Evolutionary conservation across 2,113 vertebrate genomes (phyloP).

Genomic region (Corydoras maculifer): DNA sequence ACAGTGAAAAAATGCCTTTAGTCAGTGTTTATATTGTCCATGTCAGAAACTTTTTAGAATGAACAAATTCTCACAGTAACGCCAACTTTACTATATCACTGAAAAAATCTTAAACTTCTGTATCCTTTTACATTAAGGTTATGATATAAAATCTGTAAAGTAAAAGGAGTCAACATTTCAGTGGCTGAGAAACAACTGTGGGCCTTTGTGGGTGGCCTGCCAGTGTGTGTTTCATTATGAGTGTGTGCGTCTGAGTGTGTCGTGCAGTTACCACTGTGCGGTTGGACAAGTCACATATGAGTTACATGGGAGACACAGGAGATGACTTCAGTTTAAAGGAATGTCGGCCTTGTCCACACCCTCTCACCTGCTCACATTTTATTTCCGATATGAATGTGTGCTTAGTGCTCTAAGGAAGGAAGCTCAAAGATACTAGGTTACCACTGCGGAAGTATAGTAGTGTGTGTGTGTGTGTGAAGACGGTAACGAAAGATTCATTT

Average conservation of each 20-base stretch:
- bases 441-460: neutral
- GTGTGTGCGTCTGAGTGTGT: slow-evolving; percentile 30
- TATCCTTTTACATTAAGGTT: slow-evolving; percentile 2
- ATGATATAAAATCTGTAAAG: slow-evolving; percentile 20
- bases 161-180: slow-evolving; percentile 4
- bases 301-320: slow-evolving; percentile 20
- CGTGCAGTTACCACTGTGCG: slow-evolving; percentile 31
- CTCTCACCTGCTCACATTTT: slow-evolving; percentile 46
- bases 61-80: neutral
- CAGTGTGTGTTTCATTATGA: slow-evolving; percentile 23
- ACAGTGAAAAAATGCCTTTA: no score
- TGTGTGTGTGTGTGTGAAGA: no score
- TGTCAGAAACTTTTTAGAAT: no score
- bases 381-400: slow-evolving; percentile 40
- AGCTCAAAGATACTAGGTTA: slow-evolving; percentile 39
- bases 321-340: slow-evolving; percentile 41
- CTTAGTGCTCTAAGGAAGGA: slow-evolving; percentile 41
- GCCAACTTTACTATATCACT: no score
- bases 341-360: slow-evolving; percentile 44
- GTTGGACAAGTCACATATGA: slow-evolving; percentile 31
- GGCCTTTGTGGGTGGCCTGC: slow-evolving; percentile 41
- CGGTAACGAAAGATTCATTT: no score
- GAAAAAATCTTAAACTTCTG: neutral
- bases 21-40: no score
- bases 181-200: slow-evolving; percentile 38